Percentiles rank a stretch among this genome's conserved stretches.
phyloP scores from a whole-genome alignment of 1,140 invertebrate species.

The Drosophila pruinosa region DNA sequence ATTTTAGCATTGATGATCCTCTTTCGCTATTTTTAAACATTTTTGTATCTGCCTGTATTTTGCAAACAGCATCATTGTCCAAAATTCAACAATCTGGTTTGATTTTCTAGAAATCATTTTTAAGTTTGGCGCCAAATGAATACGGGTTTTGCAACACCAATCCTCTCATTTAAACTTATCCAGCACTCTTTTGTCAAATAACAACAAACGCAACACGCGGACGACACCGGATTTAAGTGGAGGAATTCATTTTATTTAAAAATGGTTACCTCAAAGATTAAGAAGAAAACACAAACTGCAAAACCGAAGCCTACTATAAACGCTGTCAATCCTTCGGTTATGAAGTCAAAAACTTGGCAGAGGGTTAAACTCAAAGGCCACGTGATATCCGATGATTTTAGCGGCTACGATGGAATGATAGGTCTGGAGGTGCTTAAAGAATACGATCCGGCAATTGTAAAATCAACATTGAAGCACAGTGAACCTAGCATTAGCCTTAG shows the following conservation, averaged over 20 bases:
- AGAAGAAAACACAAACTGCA: slow-evolving; percentile 3
- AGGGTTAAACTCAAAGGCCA: slow-evolving; percentile 81
- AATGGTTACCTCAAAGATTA: slow-evolving; percentile 21
- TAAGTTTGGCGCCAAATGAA: neutral
- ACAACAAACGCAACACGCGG: slow-evolving; percentile 63
- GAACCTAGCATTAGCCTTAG: neutral
- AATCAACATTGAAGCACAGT: slow-evolving; percentile 43
- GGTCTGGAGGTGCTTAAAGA: slow-evolving; percentile 79
- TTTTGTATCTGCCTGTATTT: too few species aligned
- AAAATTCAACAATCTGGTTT: too few species aligned
- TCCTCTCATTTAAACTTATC: neutral
- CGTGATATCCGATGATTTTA: slow-evolving; percentile 73
- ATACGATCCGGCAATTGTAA: slow-evolving; percentile 63
- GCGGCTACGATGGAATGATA: slow-evolving; percentile 74
- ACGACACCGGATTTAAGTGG: slow-evolving; percentile 9
- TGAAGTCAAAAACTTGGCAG: slow-evolving; percentile 62
- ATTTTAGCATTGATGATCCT: too few species aligned
- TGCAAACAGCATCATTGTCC: too few species aligned
- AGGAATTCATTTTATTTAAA: slow-evolving; percentile 8
- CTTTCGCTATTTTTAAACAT: too few species aligned
- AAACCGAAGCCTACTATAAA: slow-evolving; percentile 16
- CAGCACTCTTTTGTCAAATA: neutral
- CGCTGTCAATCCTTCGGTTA: neutral
- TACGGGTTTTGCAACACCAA: slow-evolving; percentile 11
- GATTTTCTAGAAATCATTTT: neutral